Conservation (phyloP, 2,113 vertebrate species). For the Cepphus grylle region DNA sequence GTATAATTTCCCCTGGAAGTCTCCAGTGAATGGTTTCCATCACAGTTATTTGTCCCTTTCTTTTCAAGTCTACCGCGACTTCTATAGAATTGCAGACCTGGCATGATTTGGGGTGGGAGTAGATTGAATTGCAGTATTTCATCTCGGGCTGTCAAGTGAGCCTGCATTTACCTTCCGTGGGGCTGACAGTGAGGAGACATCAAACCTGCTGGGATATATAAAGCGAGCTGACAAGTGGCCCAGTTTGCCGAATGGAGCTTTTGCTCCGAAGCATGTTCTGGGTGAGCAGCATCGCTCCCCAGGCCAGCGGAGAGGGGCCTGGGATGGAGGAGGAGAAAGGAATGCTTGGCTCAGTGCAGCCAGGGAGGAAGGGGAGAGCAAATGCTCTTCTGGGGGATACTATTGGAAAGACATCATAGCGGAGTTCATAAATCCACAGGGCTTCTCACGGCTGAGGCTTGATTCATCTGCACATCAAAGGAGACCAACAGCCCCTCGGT, state of each 20-base stretch:
- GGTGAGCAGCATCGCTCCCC: not conserved
- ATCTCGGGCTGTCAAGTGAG: not conserved
- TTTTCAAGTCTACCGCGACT: not conserved
- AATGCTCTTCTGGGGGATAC: conserved; percentile 38
- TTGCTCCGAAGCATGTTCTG: rapidly evolving
- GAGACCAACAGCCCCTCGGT: not conserved
- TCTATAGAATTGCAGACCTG: not conserved
- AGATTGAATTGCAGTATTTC: conserved; percentile 19
- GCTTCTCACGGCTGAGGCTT: not conserved
- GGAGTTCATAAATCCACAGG: conserved; percentile 51
- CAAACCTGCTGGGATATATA: not conserved
- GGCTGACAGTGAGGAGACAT: not conserved
- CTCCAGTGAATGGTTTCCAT: conserved; percentile 45
- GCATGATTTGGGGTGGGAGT: not conserved
- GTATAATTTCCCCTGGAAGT: conserved; percentile 45
- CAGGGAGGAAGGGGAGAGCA: not conserved
- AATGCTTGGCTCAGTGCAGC: not conserved
- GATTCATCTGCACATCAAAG: conserved; percentile 53
- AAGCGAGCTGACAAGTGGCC: not conserved
- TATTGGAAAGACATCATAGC: conserved; percentile 64
- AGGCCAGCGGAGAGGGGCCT: not conserved
- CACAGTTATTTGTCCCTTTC: conserved; percentile 33
- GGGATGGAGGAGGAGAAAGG: conserved; percentile 44
- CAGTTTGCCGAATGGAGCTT: not conserved
- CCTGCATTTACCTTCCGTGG: not conserved